Evolutionary conservation across 2,113 vertebrate species (phyloP).

Genomic region (Brienomyrus longianalis): DNA sequence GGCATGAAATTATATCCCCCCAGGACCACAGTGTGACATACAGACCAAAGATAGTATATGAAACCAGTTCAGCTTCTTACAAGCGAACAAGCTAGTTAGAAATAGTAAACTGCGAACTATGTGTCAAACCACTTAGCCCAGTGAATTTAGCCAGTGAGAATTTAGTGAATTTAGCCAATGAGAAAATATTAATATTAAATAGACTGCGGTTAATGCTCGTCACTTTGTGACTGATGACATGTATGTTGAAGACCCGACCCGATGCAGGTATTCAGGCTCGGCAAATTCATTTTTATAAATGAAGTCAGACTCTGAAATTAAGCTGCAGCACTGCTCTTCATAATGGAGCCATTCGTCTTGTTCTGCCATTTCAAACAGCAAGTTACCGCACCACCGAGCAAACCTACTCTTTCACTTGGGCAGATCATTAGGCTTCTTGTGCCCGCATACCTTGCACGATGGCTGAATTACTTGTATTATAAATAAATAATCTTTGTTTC

Average conservation of each 20-base stretch:
- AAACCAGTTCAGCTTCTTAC: not conserved
- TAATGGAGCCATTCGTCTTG: slow-evolving; percentile 9
- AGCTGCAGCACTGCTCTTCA: not conserved
- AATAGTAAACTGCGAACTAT: not conserved
- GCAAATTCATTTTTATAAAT: slow-evolving; percentile 7
- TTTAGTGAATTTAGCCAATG: not conserved
- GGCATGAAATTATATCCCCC: not conserved
- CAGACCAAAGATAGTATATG: not conserved
- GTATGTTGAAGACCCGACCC: not conserved
- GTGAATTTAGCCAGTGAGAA: not conserved
- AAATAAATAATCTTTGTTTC: not conserved
- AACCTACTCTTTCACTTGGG: not conserved
- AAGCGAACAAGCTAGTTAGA: not conserved
- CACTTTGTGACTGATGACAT: not conserved
- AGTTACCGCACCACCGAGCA: slow-evolving; percentile 5
- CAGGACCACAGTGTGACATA: not conserved
- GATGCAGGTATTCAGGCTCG: not conserved
- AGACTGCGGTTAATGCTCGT: not conserved
- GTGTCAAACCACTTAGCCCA: not conserved
- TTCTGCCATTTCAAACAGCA: slow-evolving; percentile 5
- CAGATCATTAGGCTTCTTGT: not conserved
- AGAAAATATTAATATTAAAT: not conserved
- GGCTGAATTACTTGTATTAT: not conserved
- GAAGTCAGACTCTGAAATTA: slow-evolving; percentile 1
- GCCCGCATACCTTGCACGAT: not conserved